Percentiles rank a stretch among this genome's conserved stretches.
Evolutionary conservation across 2,113 vertebrate species (phyloP).

Genomic region (Empidonax traillii): DNA sequence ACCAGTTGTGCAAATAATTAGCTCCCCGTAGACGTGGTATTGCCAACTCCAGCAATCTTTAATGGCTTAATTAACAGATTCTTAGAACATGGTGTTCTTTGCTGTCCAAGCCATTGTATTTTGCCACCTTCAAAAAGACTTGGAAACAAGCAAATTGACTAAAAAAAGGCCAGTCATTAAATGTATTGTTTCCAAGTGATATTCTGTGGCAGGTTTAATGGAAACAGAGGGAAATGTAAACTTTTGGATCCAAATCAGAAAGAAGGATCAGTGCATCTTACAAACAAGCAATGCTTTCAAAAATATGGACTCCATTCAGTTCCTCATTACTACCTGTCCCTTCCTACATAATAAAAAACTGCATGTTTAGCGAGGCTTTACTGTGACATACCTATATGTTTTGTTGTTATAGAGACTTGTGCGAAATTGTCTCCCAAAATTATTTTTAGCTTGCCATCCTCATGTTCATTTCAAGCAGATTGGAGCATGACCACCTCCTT

Average conservation of each 20-base stretch:
- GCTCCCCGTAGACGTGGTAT: slow-evolving; percentile 21
- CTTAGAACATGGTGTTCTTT: not conserved
- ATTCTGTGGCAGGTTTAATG: not conserved
- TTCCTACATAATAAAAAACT: not conserved
- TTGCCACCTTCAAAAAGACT: not conserved
- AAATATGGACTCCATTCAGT: not conserved
- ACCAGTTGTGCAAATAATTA: slow-evolving; percentile 34
- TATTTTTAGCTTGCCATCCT: not conserved
- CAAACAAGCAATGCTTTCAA: not conserved
- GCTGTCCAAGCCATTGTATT: not conserved
- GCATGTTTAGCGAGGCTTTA: not conserved
- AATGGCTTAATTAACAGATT: slow-evolving; percentile 18
- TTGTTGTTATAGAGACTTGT: slow-evolving; percentile 14
- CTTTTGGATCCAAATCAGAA: not conserved
- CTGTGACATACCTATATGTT: not conserved
- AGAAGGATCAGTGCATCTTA: not conserved
- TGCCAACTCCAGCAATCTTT: slow-evolving; percentile 17
- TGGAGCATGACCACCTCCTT: not conserved
- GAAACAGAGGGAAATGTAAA: not conserved
- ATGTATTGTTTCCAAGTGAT: not conserved
- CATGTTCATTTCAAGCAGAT: not conserved
- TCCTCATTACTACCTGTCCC: not conserved
- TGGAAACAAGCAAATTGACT: not conserved
- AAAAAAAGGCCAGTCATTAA: not conserved
- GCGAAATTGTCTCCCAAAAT: not conserved